A percentile compares a stretch with the other conserved stretches of the same genome.
Conservation (phyloP, 2,888 invertebrate species). For the Drosophila subquinaria region DNA sequence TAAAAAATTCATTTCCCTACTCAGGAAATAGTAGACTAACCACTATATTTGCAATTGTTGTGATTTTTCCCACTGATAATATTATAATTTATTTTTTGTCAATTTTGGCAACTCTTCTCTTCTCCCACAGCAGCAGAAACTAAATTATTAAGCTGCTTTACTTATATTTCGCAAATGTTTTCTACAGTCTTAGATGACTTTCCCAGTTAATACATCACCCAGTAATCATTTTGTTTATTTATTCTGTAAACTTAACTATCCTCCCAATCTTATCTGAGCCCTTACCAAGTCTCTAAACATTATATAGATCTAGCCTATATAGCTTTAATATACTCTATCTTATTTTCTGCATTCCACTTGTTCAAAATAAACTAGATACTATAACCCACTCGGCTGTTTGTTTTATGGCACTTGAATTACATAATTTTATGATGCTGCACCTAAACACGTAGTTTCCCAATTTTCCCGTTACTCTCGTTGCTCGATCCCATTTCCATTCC, state of each 20-base stretch:
- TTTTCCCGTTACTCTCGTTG: not conserved
- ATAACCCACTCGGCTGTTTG: not conserved
- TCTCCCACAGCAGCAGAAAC: too few relatives aligned
- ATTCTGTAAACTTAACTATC: not conserved
- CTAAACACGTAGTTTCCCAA: conserved; percentile 15
- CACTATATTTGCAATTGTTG: not conserved
- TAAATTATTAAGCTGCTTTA: not conserved
- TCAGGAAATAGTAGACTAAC: too few relatives aligned
- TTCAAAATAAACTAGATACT: conserved; percentile 6
- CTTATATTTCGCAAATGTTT: not conserved
- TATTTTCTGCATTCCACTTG: not conserved
- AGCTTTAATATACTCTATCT: not conserved
- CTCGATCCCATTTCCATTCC: not conserved
- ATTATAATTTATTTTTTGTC: not conserved
- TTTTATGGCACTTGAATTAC: conserved; percentile 20
- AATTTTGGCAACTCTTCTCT: not conserved
- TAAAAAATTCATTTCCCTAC: too few relatives aligned
- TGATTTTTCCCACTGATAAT: not conserved
- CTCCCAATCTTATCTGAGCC: not conserved
- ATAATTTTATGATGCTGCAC: conserved; percentile 33
- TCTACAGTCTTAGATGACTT: not conserved
- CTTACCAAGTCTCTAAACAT: not conserved
- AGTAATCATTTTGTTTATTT: not conserved
- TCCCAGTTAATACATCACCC: too few relatives aligned
- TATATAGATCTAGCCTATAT: not conserved